Evolutionary conservation across 92 coral and sea anemone genomes (phyloP).

Genomic region (Pocillopora grandis): DNA sequence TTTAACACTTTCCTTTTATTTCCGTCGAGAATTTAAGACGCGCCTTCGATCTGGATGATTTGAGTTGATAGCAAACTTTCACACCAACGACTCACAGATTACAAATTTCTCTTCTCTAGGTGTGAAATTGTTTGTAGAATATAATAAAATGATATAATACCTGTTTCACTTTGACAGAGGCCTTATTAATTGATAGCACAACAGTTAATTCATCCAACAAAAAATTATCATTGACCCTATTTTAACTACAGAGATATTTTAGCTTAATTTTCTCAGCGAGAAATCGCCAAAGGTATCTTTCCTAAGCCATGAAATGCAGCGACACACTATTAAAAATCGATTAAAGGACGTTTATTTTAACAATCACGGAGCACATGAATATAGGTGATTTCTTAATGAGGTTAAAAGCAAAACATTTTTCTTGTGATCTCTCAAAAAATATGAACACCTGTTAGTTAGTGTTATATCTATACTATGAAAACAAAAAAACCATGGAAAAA

Average conservation of each 20-base stretch:
- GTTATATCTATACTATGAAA: background rate
- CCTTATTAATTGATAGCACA: constrained; percentile 26
- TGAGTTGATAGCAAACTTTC: background rate
- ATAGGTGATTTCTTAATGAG: constrained; percentile 5
- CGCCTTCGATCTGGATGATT: background rate
- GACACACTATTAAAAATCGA: background rate
- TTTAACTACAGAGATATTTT: too few relatives aligned
- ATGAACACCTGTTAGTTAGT: background rate
- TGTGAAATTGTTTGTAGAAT: background rate
- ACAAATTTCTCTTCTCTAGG: background rate
- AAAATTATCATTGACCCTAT: background rate
- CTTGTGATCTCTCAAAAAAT: background rate
- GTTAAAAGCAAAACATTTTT: constrained; percentile 23
- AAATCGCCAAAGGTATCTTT: background rate
- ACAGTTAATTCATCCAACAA: background rate
- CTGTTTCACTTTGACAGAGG: constrained; percentile 20
- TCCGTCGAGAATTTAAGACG: background rate
- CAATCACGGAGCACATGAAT: background rate
- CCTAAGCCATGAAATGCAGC: background rate
- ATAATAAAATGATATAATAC: constrained; percentile 33
- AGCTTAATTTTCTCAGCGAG: too few relatives aligned
- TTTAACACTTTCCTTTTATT: too few relatives aligned
- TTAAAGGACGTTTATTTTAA: background rate
- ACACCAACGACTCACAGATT: background rate
- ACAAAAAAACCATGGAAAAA: background rate